phyloP scores from a whole-genome alignment of 2,888 invertebrate species.

The Metalampra italica region DNA sequence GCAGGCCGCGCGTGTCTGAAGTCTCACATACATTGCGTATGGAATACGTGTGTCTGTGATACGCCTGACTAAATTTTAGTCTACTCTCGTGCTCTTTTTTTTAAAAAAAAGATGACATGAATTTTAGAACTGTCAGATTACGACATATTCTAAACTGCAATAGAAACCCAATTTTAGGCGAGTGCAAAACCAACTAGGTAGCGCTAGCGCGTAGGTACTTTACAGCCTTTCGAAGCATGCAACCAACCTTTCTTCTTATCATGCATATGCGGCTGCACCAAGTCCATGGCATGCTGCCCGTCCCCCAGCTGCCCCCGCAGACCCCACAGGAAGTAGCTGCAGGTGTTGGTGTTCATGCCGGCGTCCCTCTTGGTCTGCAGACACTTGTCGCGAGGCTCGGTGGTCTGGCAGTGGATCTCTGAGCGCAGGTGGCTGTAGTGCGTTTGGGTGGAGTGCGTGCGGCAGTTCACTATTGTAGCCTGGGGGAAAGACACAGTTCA shows the following conservation, averaged over 20 bases:
- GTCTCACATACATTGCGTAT: too few relatives aligned
- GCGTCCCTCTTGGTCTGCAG: slow-evolving; percentile 52
- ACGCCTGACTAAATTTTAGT: too few relatives aligned
- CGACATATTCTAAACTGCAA: too few relatives aligned
- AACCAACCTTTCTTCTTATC: slow-evolving; percentile 34
- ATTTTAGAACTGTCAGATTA: too few relatives aligned
- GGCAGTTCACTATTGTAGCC: slow-evolving; percentile 80
- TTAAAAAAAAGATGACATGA: too few relatives aligned
- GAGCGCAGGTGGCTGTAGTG: slow-evolving; percentile 80
- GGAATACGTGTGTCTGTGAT: too few relatives aligned
- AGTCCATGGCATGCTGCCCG: slow-evolving; percentile 71
- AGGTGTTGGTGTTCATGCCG: slow-evolving; percentile 39
- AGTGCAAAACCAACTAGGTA: too few relatives aligned
- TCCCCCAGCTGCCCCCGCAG: slow-evolving; percentile 75
- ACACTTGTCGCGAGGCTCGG: slow-evolving; percentile 55
- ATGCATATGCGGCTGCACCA: slow-evolving; percentile 21
- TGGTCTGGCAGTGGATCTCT: slow-evolving; percentile 81
- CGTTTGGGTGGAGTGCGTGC: slow-evolving; percentile 85
- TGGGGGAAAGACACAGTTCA: slow-evolving; percentile 45
- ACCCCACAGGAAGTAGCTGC: slow-evolving; percentile 72
- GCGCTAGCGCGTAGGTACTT: too few relatives aligned
- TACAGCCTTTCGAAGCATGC: not conserved
- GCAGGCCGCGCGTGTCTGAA: too few relatives aligned
- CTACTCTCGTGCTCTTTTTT: too few relatives aligned
- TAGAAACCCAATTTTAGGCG: too few relatives aligned